Percentiles rank a stretch among this genome's conserved stretches.
phyloP scores from a whole-genome alignment of 2,797 vertebrate species.

The Aselliscus stoliczkanus region DNA sequence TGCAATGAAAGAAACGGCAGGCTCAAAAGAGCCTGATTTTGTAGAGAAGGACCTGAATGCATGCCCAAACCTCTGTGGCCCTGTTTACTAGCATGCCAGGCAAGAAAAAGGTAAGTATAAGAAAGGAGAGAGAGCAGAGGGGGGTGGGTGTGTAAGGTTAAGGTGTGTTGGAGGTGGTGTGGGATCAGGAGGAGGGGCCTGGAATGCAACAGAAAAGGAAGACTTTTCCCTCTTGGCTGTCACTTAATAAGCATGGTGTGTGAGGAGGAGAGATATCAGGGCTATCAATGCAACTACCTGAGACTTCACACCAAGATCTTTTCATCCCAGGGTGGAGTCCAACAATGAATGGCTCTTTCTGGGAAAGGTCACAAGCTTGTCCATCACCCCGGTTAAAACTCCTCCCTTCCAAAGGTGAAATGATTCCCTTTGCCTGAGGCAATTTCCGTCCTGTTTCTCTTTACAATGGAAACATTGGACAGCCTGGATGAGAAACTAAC shows the following conservation, averaged over 20 bases:
- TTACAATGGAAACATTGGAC: neutral
- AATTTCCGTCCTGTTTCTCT: neutral
- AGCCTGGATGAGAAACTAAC: neutral
- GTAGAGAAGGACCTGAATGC: neutral
- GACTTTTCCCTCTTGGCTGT: neutral
- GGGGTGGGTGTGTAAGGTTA: neutral
- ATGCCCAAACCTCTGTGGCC: neutral
- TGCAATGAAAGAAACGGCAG: neutral
- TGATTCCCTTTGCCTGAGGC: neutral
- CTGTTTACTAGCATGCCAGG: neutral
- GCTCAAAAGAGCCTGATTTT: neutral
- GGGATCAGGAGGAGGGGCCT: neutral
- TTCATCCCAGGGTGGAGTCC: neutral
- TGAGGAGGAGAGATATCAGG: neutral
- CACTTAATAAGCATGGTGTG: neutral
- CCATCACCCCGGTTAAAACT: neutral
- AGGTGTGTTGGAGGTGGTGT: neutral
- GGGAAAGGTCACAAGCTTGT: neutral
- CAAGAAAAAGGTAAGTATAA: neutral
- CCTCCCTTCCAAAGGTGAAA: neutral
- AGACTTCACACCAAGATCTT: neutral
- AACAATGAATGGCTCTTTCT: neutral
- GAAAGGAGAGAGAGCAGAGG: neutral
- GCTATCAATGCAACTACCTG: neutral
- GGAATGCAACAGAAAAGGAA: conserved; percentile 1